Percentiles rank a stretch among this genome's conserved stretches.
These are phyloP conservation scores for Cosmorhoe ocellata DNA, from an alignment of 2,888 invertebrate species.

Conservation along the genomic window DNA sequence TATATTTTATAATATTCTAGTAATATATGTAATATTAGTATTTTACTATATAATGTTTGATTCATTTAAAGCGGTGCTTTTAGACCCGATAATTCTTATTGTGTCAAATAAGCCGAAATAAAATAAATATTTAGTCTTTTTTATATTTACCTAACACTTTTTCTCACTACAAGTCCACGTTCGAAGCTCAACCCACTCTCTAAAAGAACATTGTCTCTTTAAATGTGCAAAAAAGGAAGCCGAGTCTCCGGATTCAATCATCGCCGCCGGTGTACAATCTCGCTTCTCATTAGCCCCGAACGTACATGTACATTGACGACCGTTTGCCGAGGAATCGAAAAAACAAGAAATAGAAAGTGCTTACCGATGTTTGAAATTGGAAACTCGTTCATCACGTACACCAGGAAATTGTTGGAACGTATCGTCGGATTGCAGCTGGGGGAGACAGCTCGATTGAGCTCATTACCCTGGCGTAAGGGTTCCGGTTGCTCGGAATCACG, in stretches of 20 bases:
- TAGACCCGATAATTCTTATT: too few species aligned
- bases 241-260: conserved; percentile 19
- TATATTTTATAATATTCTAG: too few species aligned
- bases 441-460: conserved; percentile 54
- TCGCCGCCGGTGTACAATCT: conserved; percentile 24
- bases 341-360: conserved; percentile 67
- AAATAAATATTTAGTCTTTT: too few species aligned
- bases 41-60: too few species aligned
- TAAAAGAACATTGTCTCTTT: not conserved
- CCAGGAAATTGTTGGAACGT: conserved; percentile 74
- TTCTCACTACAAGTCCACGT: too few species aligned
- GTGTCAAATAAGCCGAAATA: too few species aligned
- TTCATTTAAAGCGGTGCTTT: too few species aligned
- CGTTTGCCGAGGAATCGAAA: conserved; percentile 42
- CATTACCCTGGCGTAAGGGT: conserved; percentile 48
- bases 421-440: conserved; percentile 40
- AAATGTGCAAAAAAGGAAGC: conserved; percentile 8
- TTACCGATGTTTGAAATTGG: conserved; percentile 77
- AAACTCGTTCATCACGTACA: conserved; percentile 68
- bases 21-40: too few species aligned
- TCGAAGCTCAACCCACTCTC: too few species aligned
- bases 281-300: conserved; percentile 31
- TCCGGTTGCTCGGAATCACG: conserved; percentile 26
- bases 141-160: not conserved
- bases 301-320: conserved; percentile 14